Evolutionary conservation across 2,797 vertebrate genomes (phyloP).

Genomic region (Lindbergichthys nudifrons): DNA sequence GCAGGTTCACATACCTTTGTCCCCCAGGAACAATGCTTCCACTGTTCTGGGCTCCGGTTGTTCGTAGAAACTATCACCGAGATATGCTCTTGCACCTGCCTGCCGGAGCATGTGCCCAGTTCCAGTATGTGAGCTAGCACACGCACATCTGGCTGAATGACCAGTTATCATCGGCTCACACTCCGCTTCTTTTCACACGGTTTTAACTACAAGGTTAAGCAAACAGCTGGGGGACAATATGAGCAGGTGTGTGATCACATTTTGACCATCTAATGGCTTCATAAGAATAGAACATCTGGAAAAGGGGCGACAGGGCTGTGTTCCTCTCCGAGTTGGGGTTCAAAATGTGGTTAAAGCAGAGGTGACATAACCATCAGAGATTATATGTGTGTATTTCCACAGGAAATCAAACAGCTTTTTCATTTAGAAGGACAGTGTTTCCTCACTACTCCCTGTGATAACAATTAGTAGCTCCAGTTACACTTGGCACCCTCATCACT

Average conservation of each 20-base stretch:
- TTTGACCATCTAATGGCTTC: slow-evolving; percentile 27
- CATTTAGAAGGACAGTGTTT: slow-evolving; percentile 66
- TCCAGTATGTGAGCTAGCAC: slow-evolving; percentile 19
- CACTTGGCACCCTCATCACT: slow-evolving; percentile 60
- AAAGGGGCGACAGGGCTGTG: background rate
- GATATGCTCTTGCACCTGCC: slow-evolving; percentile 73
- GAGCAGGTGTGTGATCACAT: slow-evolving; percentile 6
- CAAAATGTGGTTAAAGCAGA: slow-evolving; percentile 9
- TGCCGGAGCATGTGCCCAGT: slow-evolving; percentile 45
- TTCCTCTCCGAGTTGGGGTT: slow-evolving; percentile 6
- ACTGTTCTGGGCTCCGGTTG: slow-evolving; percentile 65
- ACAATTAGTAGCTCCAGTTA: slow-evolving; percentile 74
- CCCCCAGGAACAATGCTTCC: slow-evolving; percentile 69
- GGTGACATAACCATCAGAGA: slow-evolving; percentile 38
- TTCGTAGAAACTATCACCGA: slow-evolving; percentile 47
- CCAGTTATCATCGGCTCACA: slow-evolving; percentile 43
- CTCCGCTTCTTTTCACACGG: slow-evolving; percentile 49
- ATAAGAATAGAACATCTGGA: background rate
- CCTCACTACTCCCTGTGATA: slow-evolving; percentile 73
- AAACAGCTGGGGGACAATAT: slow-evolving; percentile 40
- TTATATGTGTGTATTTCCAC: slow-evolving; percentile 46
- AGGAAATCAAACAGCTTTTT: slow-evolving; percentile 46
- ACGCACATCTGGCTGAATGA: slow-evolving; percentile 58
- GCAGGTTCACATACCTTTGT: slow-evolving; percentile 77
- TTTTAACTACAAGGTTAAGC: slow-evolving; percentile 39